Percentiles rank a stretch among this genome's conserved stretches.
These are phyloP conservation scores for Panagrolaimus sp. DNA, from an alignment of 1,140 invertebrate genomes.

Conservation along the genomic window DNA sequence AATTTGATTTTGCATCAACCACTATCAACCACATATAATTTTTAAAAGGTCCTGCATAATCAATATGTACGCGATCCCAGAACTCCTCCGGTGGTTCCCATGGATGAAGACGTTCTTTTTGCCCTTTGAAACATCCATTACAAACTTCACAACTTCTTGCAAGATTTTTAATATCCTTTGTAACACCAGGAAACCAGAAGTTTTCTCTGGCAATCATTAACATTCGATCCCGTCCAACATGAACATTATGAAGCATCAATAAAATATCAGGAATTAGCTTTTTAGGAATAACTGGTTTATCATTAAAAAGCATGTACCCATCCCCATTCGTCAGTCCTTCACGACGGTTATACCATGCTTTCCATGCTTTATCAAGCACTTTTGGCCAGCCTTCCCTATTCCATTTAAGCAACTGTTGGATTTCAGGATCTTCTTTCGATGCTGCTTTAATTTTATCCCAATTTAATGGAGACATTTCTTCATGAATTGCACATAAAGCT, in stretches of 20 bases:
- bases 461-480: too few species aligned
- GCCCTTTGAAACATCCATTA: too few species aligned
- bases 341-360: not conserved
- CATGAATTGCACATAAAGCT: too few species aligned
- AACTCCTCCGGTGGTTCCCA: slow-evolving; percentile 59
- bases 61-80: slow-evolving; percentile 63
- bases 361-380: not conserved
- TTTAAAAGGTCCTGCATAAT: slow-evolving; percentile 62
- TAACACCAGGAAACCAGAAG: not conserved
- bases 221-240: slow-evolving; percentile 52
- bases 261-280: slow-evolving; percentile 35
- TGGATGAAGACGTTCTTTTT: not conserved
- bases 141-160: slow-evolving; percentile 4
- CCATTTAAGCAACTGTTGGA: not conserved
- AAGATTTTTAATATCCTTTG: not conserved
- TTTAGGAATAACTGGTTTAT: slow-evolving; percentile 36
- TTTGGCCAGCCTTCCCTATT: not conserved
- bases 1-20: slow-evolving; percentile 61
- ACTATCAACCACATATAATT: slow-evolving; percentile 60
- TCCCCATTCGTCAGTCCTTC: not conserved
- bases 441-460: slow-evolving; percentile 24
- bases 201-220: slow-evolving; percentile 32
- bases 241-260: slow-evolving; percentile 44
- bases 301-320: not conserved
- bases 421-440: not conserved